phyloP scores from a whole-genome alignment of 2,797 vertebrate species.

The Amniataba percoides region DNA sequence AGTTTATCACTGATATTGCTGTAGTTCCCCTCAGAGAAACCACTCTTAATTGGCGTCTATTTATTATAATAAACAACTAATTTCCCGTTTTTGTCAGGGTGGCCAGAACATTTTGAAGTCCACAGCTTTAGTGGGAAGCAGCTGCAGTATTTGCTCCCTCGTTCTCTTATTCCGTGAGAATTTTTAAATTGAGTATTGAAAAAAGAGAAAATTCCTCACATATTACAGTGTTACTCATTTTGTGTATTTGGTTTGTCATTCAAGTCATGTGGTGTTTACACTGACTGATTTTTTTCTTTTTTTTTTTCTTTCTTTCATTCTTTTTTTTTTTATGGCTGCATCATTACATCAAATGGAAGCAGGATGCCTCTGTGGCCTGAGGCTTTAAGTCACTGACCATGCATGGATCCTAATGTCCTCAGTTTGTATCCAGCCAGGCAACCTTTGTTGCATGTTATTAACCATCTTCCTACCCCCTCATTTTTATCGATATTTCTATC shows the following conservation, averaged over 20 bases:
- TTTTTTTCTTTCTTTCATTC: conserved; percentile 17
- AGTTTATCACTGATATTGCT: conserved; percentile 37
- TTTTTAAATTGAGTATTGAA: background rate
- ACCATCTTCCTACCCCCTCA: background rate
- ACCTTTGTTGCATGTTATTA: conserved; percentile 20
- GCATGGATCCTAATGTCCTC: conserved; percentile 43
- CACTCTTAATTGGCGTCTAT: conserved; percentile 10
- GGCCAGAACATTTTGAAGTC: conserved; percentile 16
- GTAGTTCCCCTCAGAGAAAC: conserved; percentile 1
- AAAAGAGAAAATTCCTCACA: background rate
- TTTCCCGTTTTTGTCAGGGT: conserved; percentile 10
- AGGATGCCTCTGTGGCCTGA: conserved; percentile 7
- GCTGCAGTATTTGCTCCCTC: background rate
- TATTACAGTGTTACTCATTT: conserved; percentile 9
- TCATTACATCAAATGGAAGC: conserved; percentile 41
- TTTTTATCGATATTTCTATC: background rate
- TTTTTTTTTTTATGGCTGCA: conserved; percentile 34
- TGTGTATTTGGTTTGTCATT: conserved; percentile 23
- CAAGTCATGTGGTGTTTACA: conserved; percentile 16
- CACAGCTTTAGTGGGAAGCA: background rate
- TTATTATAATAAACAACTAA: conserved; percentile 29
- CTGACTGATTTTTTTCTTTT: conserved; percentile 16
- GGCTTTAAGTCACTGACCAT: conserved; percentile 30
- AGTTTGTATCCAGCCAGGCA: conserved; percentile 7
- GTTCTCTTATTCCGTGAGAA: background rate